Conservation (phyloP, 2,797 vertebrate genomes). For the Rhinogobio ventralis region DNA sequence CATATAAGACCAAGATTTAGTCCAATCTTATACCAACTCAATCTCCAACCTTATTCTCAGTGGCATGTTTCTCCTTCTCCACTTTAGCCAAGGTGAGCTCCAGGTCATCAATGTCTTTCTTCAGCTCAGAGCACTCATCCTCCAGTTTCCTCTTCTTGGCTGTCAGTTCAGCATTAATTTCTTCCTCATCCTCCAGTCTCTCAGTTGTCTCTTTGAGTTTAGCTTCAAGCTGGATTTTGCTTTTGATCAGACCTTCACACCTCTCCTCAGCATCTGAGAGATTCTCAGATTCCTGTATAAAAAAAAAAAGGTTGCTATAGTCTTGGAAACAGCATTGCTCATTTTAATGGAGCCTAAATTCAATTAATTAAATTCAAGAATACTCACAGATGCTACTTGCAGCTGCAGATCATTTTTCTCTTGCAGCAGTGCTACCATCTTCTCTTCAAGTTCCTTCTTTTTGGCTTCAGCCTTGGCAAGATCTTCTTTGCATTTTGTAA, state of each 20-base stretch:
- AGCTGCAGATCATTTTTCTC: slow-evolving; percentile 90
- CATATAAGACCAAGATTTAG: slow-evolving; percentile 47
- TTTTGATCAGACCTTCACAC: slow-evolving; percentile 89
- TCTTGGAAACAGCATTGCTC: background rate
- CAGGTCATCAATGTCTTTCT: slow-evolving; percentile 89
- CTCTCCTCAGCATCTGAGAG: slow-evolving; percentile 87
- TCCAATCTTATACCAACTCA: background rate
- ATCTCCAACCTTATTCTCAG: slow-evolving; percentile 73
- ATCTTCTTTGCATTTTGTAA: slow-evolving; percentile 75
- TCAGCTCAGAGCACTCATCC: slow-evolving; percentile 88
- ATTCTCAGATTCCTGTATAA: slow-evolving; percentile 83
- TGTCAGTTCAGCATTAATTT: slow-evolving; percentile 84
- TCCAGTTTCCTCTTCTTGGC: slow-evolving; percentile 88
- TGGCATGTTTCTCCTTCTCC: slow-evolving; percentile 84
- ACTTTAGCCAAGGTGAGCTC: slow-evolving; percentile 87
- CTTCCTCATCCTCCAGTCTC: slow-evolving; percentile 85
- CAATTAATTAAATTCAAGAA: background rate
- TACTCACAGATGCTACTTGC: slow-evolving; percentile 87
- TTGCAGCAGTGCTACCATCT: slow-evolving; percentile 86
- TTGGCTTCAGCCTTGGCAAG: slow-evolving; percentile 82
- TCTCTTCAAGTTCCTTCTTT: slow-evolving; percentile 89
- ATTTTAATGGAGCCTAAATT: background rate
- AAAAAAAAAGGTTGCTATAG: background rate
- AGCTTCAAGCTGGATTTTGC: slow-evolving; percentile 87
- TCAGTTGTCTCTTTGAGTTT: slow-evolving; percentile 87